Conservation (phyloP, 2,113 vertebrate species). For the Triplophysa dalaica region DNA sequence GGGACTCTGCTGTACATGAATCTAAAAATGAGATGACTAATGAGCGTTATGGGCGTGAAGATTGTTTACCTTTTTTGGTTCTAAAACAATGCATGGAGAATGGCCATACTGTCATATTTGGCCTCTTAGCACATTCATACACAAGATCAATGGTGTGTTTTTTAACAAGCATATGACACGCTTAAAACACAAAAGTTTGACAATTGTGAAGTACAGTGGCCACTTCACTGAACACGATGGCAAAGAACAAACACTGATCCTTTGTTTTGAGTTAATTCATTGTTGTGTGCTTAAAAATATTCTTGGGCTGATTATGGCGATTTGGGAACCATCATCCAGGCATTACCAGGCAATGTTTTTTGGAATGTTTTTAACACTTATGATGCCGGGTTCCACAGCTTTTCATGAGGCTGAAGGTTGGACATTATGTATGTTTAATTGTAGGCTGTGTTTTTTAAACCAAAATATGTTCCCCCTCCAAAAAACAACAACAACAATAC, state of each 20-base stretch:
- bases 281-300: constrained; percentile 46
- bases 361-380: constrained; percentile 54
- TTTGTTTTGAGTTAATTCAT: constrained; percentile 49
- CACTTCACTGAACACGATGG: neutral
- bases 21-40: constrained; percentile 2
- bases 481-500: constrained; percentile 38
- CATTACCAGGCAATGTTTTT: constrained; percentile 58
- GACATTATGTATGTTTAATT: neutral
- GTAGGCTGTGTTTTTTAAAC: constrained; percentile 37
- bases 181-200: neutral
- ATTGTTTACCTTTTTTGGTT: constrained; percentile 48
- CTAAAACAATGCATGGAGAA: constrained; percentile 43
- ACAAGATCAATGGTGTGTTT: constrained; percentile 24
- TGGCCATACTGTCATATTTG: constrained; percentile 51
- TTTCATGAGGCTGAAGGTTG: constrained; percentile 43
- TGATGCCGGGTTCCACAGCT: constrained; percentile 28
- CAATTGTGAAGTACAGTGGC: constrained; percentile 6
- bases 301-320: constrained; percentile 18
- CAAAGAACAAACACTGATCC: constrained; percentile 22
- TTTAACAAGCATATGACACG: neutral
- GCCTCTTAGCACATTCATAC: constrained; percentile 51
- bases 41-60: constrained; percentile 3
- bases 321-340: constrained; percentile 21
- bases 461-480: neutral
- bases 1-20: constrained; percentile 3